These are phyloP conservation scores for Acanthurus leucopareius DNA, from an alignment of 2,797 vertebrate genomes.

Conservation along the genomic window DNA sequence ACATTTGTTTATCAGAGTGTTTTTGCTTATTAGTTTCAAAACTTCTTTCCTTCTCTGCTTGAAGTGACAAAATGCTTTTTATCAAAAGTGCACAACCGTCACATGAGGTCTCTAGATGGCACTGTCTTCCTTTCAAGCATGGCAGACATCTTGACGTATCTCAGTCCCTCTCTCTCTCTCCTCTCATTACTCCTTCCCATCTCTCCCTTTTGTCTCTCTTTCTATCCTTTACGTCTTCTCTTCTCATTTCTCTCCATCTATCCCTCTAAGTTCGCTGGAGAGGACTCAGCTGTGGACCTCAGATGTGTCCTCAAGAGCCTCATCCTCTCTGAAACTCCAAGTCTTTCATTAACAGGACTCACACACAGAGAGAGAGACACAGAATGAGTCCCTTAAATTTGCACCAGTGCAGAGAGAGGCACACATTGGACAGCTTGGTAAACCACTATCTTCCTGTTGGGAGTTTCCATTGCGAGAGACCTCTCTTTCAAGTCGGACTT, in stretches of 20 bases:
- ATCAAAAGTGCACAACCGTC: constrained; percentile 40
- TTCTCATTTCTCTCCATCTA: background rate
- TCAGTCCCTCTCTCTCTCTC: constrained; percentile 7
- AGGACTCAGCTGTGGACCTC: constrained; percentile 57
- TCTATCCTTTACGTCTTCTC: background rate
- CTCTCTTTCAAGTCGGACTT: constrained; percentile 66
- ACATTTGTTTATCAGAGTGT: too few species aligned
- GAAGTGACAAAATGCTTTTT: background rate
- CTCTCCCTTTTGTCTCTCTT: constrained; percentile 10
- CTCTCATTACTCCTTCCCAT: background rate
- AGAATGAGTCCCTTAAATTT: constrained; percentile 31
- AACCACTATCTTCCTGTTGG: constrained; percentile 72
- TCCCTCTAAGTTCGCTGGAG: background rate
- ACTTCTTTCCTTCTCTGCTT: background rate
- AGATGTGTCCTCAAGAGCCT: constrained; percentile 60
- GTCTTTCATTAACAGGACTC: constrained; percentile 73
- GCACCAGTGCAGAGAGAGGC: constrained; percentile 44
- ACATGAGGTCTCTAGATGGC: constrained; percentile 84
- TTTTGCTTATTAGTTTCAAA: background rate
- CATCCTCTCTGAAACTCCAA: constrained; percentile 66
- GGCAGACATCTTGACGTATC: constrained; percentile 24
- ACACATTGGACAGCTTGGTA: constrained; percentile 60
- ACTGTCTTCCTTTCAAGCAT: constrained; percentile 83
- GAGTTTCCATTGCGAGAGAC: constrained; percentile 59
- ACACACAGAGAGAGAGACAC: constrained; percentile 46